Conservation (phyloP, 2,888 invertebrate genomes). For the Yponomeuta plumbellus region DNA sequence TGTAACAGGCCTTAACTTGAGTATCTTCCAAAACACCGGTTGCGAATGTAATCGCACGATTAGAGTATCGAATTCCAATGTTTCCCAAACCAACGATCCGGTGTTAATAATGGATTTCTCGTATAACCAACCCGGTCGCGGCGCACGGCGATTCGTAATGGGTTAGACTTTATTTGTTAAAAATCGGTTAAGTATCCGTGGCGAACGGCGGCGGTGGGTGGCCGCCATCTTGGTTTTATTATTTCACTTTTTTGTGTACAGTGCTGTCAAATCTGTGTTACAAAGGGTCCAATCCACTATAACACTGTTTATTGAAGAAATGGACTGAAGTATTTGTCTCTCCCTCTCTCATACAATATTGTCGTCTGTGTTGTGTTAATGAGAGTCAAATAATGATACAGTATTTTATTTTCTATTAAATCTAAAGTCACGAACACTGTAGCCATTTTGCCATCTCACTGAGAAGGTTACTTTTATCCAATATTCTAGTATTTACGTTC, state of each 20-base stretch:
- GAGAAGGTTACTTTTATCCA: too few species aligned
- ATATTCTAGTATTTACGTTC: too few species aligned
- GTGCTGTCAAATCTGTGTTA: not conserved
- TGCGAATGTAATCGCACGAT: not conserved
- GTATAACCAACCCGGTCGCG: constrained; percentile 43
- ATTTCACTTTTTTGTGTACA: constrained; percentile 59
- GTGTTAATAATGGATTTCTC: constrained; percentile 14
- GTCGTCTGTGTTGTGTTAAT: too few species aligned
- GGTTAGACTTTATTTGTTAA: constrained; percentile 76
- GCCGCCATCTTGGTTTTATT: constrained; percentile 68
- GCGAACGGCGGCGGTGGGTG: constrained; percentile 72
- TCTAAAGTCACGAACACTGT: too few species aligned
- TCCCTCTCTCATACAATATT: too few species aligned
- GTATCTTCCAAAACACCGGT: not conserved
- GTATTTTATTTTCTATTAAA: too few species aligned
- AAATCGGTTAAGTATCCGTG: constrained; percentile 77
- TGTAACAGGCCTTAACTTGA: too few species aligned
- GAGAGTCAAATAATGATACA: too few species aligned
- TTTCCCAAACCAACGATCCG: not conserved
- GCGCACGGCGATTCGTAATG: constrained; percentile 69
- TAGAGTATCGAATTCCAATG: not conserved
- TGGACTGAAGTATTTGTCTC: too few species aligned
- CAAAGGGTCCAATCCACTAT: constrained; percentile 29
- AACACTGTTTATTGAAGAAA: too few species aligned
- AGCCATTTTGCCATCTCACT: too few species aligned